These are phyloP conservation scores for Zaprionus lachaisei DNA, from an alignment of 1,140 invertebrate species.

Conservation along the genomic window DNA sequence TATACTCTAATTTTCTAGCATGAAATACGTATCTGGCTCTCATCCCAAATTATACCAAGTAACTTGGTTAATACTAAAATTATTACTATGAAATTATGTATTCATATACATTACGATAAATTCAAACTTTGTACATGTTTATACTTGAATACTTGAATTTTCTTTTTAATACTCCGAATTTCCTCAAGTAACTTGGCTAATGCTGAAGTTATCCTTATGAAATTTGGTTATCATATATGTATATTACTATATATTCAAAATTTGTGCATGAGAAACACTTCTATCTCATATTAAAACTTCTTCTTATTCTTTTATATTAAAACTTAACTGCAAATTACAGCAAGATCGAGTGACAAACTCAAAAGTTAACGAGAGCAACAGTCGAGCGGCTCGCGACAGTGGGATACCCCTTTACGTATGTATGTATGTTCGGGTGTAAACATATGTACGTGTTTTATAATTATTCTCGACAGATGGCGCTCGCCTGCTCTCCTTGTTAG, in stretches of 20 bases:
- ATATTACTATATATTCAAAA: too few species aligned
- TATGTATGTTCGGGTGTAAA: too few species aligned
- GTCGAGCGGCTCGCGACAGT: too few species aligned
- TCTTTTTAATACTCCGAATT: background rate
- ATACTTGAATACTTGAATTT: too few species aligned
- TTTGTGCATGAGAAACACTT: background rate
- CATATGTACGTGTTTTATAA: too few species aligned
- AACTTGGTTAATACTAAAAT: background rate
- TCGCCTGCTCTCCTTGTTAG: too few species aligned
- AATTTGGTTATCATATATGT: background rate
- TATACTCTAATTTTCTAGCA: too few species aligned
- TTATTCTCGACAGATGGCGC: too few species aligned
- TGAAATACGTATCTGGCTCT: too few species aligned
- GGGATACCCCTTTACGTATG: too few species aligned
- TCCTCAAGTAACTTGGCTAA: background rate
- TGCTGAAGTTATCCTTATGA: background rate
- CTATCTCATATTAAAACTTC: background rate
- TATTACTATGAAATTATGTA: background rate
- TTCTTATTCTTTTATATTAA: background rate
- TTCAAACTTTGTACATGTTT: too few species aligned
- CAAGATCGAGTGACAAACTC: background rate
- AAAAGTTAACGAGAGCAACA: background rate
- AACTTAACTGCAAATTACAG: background rate
- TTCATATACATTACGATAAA: background rate
- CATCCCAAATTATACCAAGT: background rate